Evolutionary conservation across 2,113 vertebrate genomes (phyloP).

Genomic region (Coregonus clupeaformis): DNA sequence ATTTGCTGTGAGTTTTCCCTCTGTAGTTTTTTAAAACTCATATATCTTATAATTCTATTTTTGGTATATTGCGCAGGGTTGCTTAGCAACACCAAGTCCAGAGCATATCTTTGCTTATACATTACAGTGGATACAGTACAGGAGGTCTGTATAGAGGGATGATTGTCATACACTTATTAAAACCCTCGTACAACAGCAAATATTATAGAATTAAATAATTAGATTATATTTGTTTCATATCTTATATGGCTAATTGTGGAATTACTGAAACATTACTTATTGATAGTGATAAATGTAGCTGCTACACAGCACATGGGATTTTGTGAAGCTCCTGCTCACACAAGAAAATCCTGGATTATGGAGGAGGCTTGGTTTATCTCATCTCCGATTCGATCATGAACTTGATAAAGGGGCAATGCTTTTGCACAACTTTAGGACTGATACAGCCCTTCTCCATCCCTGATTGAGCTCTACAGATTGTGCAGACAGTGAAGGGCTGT

Average conservation of each 20-base stretch:
- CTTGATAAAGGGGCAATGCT: too few species aligned
- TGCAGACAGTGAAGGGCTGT: too few species aligned
- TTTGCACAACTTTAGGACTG: too few species aligned
- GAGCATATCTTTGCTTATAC: slow-evolving; percentile 29
- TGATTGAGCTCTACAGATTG: too few species aligned
- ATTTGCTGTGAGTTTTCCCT: slow-evolving; percentile 7
- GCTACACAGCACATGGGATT: too few species aligned
- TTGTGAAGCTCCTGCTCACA: not conserved
- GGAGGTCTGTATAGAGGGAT: not conserved
- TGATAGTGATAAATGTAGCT: too few species aligned
- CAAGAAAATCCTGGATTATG: not conserved
- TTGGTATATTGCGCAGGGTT: slow-evolving; percentile 49
- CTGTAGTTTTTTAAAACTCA: slow-evolving; percentile 14
- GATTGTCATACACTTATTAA: not conserved
- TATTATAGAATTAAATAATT: not conserved
- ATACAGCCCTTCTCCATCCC: too few species aligned
- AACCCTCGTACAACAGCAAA: not conserved
- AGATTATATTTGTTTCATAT: not conserved
- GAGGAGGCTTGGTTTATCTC: too few species aligned
- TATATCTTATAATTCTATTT: slow-evolving; percentile 51
- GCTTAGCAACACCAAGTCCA: slow-evolving; percentile 51
- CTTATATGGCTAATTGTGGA: not conserved
- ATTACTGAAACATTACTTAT: not conserved
- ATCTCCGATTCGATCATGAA: too few species aligned
- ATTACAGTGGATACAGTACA: slow-evolving; percentile 16